Conservation (phyloP, 2,888 invertebrate genomes). For the Schizaphis graminum region DNA sequence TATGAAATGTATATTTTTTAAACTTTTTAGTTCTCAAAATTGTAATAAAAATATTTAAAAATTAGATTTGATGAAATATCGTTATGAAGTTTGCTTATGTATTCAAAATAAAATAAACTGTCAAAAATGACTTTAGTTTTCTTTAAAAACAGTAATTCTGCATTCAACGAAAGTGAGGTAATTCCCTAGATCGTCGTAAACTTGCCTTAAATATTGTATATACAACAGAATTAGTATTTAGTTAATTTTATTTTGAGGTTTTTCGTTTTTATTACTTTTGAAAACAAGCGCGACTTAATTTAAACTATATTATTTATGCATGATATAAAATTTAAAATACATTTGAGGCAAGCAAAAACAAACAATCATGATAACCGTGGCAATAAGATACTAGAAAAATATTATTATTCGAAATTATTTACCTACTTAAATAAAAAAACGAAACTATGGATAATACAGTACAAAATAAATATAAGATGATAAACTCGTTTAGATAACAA, state of each 20-base stretch:
- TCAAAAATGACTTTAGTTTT: slow-evolving; percentile 14
- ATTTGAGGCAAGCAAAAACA: neutral
- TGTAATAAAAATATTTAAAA: neutral
- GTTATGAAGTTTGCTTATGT: neutral
- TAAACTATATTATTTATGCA: neutral
- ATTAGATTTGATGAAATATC: neutral
- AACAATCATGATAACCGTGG: neutral
- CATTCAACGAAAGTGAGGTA: neutral
- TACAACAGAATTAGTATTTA: slow-evolving; percentile 29
- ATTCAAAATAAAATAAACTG: slow-evolving; percentile 35
- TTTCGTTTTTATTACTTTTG: neutral
- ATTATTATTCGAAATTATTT: too few relatives aligned
- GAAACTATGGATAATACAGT: too few relatives aligned
- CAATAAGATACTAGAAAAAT: neutral
- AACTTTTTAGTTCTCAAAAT: neutral
- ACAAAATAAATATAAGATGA: too few relatives aligned
- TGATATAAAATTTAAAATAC: neutral
- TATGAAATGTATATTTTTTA: neutral
- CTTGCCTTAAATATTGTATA: neutral
- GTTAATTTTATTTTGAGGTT: slow-evolving; percentile 12
- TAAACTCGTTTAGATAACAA: too few relatives aligned
- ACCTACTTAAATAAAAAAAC: too few relatives aligned
- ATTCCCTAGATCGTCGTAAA: slow-evolving; percentile 37
- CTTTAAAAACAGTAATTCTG: slow-evolving; percentile 22
- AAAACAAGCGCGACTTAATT: slow-evolving; percentile 22